phyloP scores from a whole-genome alignment of 2,113 vertebrate species.

The Tupaia tana region DNA sequence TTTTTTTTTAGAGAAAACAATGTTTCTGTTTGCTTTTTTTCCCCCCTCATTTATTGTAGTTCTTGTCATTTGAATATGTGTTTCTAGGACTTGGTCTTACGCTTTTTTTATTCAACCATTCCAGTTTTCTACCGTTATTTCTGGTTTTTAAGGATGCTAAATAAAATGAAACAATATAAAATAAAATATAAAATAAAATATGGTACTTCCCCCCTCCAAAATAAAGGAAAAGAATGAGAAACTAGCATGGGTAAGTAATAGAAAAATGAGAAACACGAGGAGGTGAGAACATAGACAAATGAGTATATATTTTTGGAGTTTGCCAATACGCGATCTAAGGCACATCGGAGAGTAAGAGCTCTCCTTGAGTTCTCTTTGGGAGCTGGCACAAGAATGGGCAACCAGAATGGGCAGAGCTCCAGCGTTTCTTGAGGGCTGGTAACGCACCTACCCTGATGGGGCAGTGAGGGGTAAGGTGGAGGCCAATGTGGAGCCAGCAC shows the following conservation, averaged over 20 bases:
- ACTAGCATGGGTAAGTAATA: neutral
- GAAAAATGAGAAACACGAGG: neutral
- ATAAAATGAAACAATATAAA: neutral
- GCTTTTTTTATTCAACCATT: neutral
- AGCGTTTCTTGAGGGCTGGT: neutral
- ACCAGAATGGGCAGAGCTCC: fast-evolving
- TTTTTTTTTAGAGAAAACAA: neutral
- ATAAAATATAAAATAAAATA: neutral
- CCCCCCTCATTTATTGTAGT: neutral
- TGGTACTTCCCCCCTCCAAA: neutral
- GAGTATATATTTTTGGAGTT: neutral
- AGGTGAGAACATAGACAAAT: neutral
- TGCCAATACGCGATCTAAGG: fast-evolving
- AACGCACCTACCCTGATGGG: neutral
- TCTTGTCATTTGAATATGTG: neutral
- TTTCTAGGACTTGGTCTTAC: neutral
- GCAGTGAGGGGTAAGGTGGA: neutral
- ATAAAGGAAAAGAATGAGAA: constrained; percentile 5
- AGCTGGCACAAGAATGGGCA: no score
- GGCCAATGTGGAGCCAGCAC: neutral
- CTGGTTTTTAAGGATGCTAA: neutral
- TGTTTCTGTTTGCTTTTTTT: neutral
- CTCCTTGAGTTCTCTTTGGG: neutral
- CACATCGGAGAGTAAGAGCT: fast-evolving
- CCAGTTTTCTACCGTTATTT: neutral